phyloP scores from a whole-genome alignment of 1,140 invertebrate species.

The Polypedilum pembai region DNA sequence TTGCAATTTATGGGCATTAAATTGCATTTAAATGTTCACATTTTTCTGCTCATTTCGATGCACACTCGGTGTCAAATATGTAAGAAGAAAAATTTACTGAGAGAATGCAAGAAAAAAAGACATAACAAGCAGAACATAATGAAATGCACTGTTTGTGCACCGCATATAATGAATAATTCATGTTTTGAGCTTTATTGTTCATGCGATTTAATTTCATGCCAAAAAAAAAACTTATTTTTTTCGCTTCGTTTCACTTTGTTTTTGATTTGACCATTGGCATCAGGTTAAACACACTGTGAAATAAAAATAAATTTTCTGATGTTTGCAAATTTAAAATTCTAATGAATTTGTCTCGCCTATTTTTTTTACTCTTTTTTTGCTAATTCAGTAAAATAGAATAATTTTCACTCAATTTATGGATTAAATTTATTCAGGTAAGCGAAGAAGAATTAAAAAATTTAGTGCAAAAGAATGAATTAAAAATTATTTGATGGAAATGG shows the following conservation, averaged over 20 bases:
- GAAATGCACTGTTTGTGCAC: neutral
- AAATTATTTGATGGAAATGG: too few relatives aligned
- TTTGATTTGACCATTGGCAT: neutral
- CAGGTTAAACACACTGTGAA: neutral
- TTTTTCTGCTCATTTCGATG: slow-evolving; percentile 1
- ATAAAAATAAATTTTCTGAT: neutral
- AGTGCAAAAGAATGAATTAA: too few relatives aligned
- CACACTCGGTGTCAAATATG: neutral
- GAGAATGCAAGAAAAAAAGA: slow-evolving; percentile 6
- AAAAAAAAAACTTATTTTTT: neutral
- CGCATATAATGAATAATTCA: slow-evolving; percentile 25
- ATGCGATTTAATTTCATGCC: slow-evolving; percentile 6
- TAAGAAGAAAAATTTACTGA: too few relatives aligned
- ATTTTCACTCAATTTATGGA: too few relatives aligned
- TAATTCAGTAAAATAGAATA: too few relatives aligned
- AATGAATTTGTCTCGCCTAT: neutral
- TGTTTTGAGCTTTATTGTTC: neutral
- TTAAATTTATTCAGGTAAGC: too few relatives aligned
- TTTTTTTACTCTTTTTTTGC: too few relatives aligned
- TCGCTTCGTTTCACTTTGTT: neutral
- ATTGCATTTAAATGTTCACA: slow-evolving; percentile 28
- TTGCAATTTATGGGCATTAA: slow-evolving; percentile 25
- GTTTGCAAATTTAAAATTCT: neutral
- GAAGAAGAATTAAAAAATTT: too few relatives aligned
- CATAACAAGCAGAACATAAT: neutral